phyloP scores from a whole-genome alignment of 2,113 vertebrate genomes.

The Pogonocichla stellata region DNA sequence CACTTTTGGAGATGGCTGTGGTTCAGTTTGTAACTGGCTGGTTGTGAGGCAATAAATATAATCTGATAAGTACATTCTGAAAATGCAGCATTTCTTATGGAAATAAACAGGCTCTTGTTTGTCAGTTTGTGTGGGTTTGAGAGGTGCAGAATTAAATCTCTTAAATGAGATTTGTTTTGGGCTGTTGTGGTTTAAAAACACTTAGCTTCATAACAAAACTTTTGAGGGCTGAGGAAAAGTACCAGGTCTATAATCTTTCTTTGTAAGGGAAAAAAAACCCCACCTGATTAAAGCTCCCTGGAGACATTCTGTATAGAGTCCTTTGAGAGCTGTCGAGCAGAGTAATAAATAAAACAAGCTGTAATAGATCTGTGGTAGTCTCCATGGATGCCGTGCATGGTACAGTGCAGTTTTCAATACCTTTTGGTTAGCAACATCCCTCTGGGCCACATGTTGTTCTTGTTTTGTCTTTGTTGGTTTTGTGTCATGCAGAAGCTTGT shows the following conservation, averaged over 20 bases:
- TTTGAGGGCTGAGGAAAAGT: not conserved
- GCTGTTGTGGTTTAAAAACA: not conserved
- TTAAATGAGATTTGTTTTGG: slow-evolving; percentile 7
- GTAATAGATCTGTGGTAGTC: slow-evolving; percentile 28
- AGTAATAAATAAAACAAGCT: slow-evolving; percentile 47
- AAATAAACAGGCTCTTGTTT: not conserved
- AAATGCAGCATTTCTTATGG: not conserved
- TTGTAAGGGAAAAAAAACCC: not conserved
- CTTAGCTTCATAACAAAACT: not conserved
- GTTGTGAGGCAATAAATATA: not conserved
- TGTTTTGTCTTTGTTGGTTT: not conserved
- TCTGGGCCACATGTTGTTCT: not conserved
- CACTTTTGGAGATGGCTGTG: not conserved
- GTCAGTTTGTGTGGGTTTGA: not conserved
- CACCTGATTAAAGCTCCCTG: slow-evolving; percentile 10
- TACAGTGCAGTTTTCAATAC: not conserved
- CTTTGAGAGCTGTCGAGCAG: not conserved
- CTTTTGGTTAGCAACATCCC: not conserved
- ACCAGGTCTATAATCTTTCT: not conserved
- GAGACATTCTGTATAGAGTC: not conserved
- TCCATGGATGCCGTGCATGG: not conserved
- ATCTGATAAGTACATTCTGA: not conserved
- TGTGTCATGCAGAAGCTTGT: not conserved
- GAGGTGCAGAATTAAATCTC: not conserved
- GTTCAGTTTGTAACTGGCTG: not conserved